Percentiles rank a stretch among this genome's conserved stretches.
Evolutionary conservation across 2,113 vertebrate species (phyloP).

Genomic region (Paramisgurnus dabryanus): DNA sequence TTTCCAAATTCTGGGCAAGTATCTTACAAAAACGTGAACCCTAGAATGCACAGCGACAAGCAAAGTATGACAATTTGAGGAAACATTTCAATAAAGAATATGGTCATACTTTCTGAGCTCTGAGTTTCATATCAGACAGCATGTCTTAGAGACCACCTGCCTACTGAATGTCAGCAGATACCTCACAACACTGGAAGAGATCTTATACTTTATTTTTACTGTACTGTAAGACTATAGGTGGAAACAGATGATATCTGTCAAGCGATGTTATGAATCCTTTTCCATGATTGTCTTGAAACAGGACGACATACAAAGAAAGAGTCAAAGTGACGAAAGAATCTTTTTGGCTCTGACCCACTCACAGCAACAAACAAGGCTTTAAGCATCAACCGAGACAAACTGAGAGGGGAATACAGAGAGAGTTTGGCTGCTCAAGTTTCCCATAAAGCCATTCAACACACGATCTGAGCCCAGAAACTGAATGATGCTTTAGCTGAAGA

Average conservation of each 20-base stretch:
- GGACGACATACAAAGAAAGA: background rate
- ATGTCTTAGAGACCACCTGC: too few species aligned
- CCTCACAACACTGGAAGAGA: too few species aligned
- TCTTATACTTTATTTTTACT: background rate
- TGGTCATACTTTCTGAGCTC: too few species aligned
- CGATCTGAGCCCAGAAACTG: conserved; percentile 30
- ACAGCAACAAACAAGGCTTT: background rate
- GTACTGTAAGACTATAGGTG: background rate
- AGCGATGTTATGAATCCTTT: background rate
- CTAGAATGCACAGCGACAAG: too few species aligned
- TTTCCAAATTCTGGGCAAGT: background rate
- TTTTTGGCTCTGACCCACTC: conserved; percentile 1
- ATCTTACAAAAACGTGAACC: too few species aligned
- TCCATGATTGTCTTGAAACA: background rate
- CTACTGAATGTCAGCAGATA: background rate
- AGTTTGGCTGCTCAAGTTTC: background rate
- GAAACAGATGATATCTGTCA: conserved; percentile 26
- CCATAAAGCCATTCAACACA: conserved; percentile 26
- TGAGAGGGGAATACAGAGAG: background rate
- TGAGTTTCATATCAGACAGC: too few species aligned
- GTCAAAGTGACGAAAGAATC: background rate
- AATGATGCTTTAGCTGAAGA: conserved; percentile 28
- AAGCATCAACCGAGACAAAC: background rate
- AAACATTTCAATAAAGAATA: background rate
- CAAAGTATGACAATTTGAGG: too few species aligned